Conservation (phyloP, 2,797 vertebrate genomes). For the Epinephelus malabaricus region DNA sequence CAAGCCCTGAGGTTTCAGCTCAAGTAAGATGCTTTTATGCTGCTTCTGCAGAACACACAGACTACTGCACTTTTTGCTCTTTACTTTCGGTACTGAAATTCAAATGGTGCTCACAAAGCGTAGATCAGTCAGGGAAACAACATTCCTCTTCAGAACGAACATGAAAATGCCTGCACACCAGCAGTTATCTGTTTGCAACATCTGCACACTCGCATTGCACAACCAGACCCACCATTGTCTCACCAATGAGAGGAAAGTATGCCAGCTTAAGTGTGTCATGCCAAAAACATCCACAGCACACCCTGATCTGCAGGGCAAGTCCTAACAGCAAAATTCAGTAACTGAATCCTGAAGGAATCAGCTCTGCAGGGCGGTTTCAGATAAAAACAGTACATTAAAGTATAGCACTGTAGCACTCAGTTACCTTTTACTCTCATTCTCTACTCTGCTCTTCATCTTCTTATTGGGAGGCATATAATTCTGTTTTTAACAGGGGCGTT, state of each 20-base stretch:
- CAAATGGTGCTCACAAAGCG: background rate
- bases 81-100: constrained; percentile 2
- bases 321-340: background rate
- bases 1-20: constrained; percentile 91
- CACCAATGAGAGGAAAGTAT: background rate
- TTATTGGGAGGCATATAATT: background rate
- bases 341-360: background rate
- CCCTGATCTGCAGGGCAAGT: constrained; percentile 19
- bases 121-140: background rate
- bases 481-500: too few relatives aligned
- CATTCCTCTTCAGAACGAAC: background rate
- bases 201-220: constrained; percentile 27
- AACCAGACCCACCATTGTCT: background rate
- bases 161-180: constrained; percentile 29
- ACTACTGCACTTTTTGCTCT: too few relatives aligned
- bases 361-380: background rate
- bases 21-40: constrained; percentile 84
- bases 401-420: background rate
- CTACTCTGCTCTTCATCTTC: background rate
- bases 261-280: background rate
- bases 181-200: background rate
- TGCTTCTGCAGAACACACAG: background rate
- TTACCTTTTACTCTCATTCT: background rate
- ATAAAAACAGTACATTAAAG: background rate
- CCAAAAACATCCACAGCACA: constrained; percentile 14